phyloP scores from a whole-genome alignment of 2,113 vertebrate genomes.

The Butorides virescens region DNA sequence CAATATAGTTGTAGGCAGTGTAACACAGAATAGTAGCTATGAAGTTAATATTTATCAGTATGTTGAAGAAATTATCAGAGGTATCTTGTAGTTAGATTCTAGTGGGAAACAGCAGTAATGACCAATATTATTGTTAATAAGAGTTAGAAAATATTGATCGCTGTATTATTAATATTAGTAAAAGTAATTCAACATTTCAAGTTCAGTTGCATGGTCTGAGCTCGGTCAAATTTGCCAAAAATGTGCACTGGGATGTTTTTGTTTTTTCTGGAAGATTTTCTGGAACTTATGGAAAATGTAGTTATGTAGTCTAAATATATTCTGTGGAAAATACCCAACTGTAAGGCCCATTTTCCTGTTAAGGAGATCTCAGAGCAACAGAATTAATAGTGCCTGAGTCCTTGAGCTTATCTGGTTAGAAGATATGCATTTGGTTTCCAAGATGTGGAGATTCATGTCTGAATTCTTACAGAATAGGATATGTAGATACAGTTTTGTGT shows the following conservation, averaged over 20 bases:
- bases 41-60: background rate
- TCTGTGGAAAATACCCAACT: slow-evolving; percentile 57
- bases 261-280: slow-evolving; percentile 64
- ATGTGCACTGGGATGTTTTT: slow-evolving; percentile 64
- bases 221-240: slow-evolving; percentile 66
- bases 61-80: background rate
- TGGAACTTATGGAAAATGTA: slow-evolving; percentile 70
- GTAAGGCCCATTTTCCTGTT: slow-evolving; percentile 43
- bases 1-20: background rate
- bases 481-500: background rate
- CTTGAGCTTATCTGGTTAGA: background rate
- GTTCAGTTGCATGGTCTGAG: slow-evolving; percentile 27
- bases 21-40: background rate
- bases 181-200: slow-evolving; percentile 43
- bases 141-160: background rate
- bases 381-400: slow-evolving; percentile 5
- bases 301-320: slow-evolving; percentile 56
- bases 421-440: background rate
- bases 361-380: slow-evolving; percentile 8
- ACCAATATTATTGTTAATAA: background rate
- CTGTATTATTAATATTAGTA: slow-evolving; percentile 18
- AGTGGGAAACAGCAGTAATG: background rate
- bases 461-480: background rate
- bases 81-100: background rate
- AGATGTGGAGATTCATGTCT: background rate